Evolutionary conservation across 2,113 vertebrate genomes (phyloP).

Genomic region (human): GRCh38 chr3:135537501-135538000

Average conservation of each 20-base stretch:
- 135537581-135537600: not conserved
- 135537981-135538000: constrained; percentile 41
- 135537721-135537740: not conserved
- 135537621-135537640: not conserved
- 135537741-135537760: not conserved
- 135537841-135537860: not conserved
- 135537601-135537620: not conserved
- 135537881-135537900: not conserved
- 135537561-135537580: not conserved
- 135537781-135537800: constrained; percentile 1
- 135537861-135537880: not conserved
- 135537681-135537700: not conserved
- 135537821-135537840: not conserved
- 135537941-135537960: constrained; percentile 1
- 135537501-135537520: not conserved
- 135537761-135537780: not conserved
- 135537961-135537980: constrained; percentile 55
- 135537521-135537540: not conserved
- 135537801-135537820: not conserved
- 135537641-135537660: not conserved
- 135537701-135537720: not conserved
- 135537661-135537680: not conserved
- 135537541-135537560: not conserved
- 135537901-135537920: constrained; percentile 12
- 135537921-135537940: constrained; percentile 30